phyloP scores from a whole-genome alignment of 2,797 vertebrate species.

The Triplophysa yarkandensis region DNA sequence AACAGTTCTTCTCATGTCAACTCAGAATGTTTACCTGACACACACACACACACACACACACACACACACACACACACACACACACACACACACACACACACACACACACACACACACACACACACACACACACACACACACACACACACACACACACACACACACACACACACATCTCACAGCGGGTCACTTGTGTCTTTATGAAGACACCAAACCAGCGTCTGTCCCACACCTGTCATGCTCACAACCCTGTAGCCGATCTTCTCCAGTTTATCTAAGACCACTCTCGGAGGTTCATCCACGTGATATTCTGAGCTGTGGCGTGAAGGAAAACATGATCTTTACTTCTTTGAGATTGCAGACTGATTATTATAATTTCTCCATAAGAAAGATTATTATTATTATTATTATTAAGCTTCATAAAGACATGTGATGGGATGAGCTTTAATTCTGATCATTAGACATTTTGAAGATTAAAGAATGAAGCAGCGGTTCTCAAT shows the following conservation, averaged over 20 bases:
- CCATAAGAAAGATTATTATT: no score
- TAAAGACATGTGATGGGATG: no score
- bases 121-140: not conserved
- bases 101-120: not conserved
- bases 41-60: not conserved
- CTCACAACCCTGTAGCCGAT: conserved; percentile 85
- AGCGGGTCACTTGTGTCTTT: conserved; percentile 71
- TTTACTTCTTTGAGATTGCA: not conserved
- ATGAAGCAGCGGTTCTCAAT: no score
- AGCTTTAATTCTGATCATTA: no score
- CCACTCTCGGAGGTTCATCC: conserved; percentile 85
- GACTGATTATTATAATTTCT: conserved; percentile 53
- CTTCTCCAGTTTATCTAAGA: conserved; percentile 93
- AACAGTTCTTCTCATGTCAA: not conserved
- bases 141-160: not conserved
- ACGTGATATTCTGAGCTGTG: conserved; percentile 91
- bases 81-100: not conserved
- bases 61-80: not conserved
- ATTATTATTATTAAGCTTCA: no score
- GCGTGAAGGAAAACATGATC: conserved; percentile 14
- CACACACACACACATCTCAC: conserved; percentile 4
- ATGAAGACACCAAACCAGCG: conserved; percentile 96
- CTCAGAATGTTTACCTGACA: not conserved
- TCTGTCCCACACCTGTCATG: conserved; percentile 97
- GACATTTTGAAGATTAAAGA: no score